These are phyloP conservation scores for Phylloscopus whistleri DNA, from an alignment of 2,113 vertebrate species.

Conservation along the genomic window DNA sequence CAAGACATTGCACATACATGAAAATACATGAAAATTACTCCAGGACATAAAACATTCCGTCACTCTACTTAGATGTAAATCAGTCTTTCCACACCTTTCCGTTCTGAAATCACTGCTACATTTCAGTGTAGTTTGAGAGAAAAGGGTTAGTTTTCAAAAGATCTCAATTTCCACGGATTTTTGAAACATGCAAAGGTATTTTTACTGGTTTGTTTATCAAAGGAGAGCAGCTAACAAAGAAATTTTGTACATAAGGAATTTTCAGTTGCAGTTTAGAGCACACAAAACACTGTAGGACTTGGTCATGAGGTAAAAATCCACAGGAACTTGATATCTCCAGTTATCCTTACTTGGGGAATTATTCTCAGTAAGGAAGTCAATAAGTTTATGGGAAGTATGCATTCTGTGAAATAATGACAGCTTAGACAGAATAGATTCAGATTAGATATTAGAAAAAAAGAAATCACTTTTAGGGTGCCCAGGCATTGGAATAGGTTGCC, in stretches of 20 bases:
- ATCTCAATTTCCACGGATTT: neutral
- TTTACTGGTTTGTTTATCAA: neutral
- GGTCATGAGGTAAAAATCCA: neutral
- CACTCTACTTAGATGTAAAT: neutral
- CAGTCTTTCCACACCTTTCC: fast-evolving
- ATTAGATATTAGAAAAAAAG: neutral
- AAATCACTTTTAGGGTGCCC: no score
- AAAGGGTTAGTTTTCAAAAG: neutral
- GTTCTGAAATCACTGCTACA: neutral
- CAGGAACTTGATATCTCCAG: neutral
- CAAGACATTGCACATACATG: neutral
- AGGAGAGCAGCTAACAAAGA: neutral
- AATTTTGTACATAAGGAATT: neutral
- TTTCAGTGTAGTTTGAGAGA: neutral
- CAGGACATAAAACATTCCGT: neutral
- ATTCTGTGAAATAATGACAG: neutral
- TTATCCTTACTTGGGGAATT: neutral
- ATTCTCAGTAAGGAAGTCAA: neutral
- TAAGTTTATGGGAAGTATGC: neutral
- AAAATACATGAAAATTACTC: neutral
- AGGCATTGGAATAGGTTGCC: neutral
- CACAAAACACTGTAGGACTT: neutral
- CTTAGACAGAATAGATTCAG: neutral
- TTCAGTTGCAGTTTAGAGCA: neutral
- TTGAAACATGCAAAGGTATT: neutral